Percentiles rank a stretch among this genome's conserved stretches.
Evolutionary conservation across 2,888 invertebrate species (phyloP).

Genomic region (Dendrolimus pini): DNA sequence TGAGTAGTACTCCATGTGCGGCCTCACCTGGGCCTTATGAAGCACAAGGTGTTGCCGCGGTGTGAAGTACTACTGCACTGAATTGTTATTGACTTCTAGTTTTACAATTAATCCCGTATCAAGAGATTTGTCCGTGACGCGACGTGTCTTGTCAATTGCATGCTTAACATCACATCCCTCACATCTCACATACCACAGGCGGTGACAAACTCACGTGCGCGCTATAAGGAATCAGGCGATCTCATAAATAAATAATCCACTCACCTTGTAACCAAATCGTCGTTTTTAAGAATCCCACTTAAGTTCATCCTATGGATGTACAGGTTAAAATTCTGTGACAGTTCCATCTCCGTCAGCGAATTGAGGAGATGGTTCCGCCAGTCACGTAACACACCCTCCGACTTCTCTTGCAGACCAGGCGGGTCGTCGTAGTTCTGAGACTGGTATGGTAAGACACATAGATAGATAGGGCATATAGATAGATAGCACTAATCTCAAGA

Average conservation of each 20-base stretch:
- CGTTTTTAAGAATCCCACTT: constrained; percentile 93
- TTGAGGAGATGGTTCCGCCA: constrained; percentile 96
- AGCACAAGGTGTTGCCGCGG: no score
- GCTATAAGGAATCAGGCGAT: no score
- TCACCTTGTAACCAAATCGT: constrained; percentile 90
- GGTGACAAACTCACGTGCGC: no score
- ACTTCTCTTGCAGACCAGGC: constrained; percentile 95
- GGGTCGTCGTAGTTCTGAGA: constrained; percentile 93
- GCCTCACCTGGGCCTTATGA: no score
- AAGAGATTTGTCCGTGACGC: no score
- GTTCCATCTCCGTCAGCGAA: constrained; percentile 86
- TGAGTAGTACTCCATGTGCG: no score
- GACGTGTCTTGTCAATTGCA: no score
- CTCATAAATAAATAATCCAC: neutral
- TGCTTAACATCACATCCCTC: no score
- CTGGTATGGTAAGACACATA: constrained; percentile 16
- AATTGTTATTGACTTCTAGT: no score
- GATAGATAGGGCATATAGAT: neutral
- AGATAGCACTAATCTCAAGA: neutral
- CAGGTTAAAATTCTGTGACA: constrained; percentile 92
- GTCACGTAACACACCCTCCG: constrained; percentile 94
- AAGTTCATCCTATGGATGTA: constrained; percentile 98
- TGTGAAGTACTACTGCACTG: no score
- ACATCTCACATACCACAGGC: no score
- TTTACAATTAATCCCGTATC: no score